Percentiles rank a stretch among this genome's conserved stretches.
Evolutionary conservation across 1,140 invertebrate genomes (phyloP).

Genomic region (Zaprionus vittiger): DNA sequence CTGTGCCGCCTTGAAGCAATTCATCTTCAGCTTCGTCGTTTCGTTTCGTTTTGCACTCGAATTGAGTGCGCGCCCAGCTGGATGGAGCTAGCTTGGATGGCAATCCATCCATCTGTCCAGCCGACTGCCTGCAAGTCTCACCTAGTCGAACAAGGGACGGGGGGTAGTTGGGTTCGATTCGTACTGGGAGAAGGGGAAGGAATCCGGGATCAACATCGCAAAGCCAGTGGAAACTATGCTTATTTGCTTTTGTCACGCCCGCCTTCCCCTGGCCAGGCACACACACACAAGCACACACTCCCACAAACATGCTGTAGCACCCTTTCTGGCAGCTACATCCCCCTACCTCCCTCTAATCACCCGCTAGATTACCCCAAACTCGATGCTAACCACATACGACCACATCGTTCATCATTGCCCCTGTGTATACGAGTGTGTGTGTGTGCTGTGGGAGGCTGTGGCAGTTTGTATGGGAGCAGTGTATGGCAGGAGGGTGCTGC

Average conservation of each 20-base stretch:
- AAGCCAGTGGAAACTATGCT: slow-evolving; percentile 47
- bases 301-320: slow-evolving; percentile 13
- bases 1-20: slow-evolving; percentile 56
- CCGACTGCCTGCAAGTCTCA: slow-evolving; percentile 7
- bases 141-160: neutral
- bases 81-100: slow-evolving; percentile 12
- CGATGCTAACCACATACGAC: slow-evolving; percentile 77
- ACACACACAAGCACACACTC: slow-evolving; percentile 14
- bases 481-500: slow-evolving; percentile 9
- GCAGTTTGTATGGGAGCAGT: neutral
- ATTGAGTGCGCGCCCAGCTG: slow-evolving; percentile 49
- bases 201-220: slow-evolving; percentile 28
- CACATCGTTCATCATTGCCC: slow-evolving; percentile 83
- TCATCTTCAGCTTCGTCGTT: slow-evolving; percentile 56
- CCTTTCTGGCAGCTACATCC: slow-evolving; percentile 14
- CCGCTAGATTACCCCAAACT: slow-evolving; percentile 44
- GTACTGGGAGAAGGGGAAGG: neutral
- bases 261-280: slow-evolving; percentile 2
- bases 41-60: slow-evolving; percentile 38
- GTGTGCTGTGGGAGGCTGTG: neutral
- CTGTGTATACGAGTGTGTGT: slow-evolving; percentile 45
- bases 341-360: slow-evolving; percentile 17
- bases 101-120: slow-evolving; percentile 15
- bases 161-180: slow-evolving; percentile 28
- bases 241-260: slow-evolving; percentile 58